phyloP scores from a whole-genome alignment of 2,113 vertebrate genomes.

The Hippocampus comes region DNA sequence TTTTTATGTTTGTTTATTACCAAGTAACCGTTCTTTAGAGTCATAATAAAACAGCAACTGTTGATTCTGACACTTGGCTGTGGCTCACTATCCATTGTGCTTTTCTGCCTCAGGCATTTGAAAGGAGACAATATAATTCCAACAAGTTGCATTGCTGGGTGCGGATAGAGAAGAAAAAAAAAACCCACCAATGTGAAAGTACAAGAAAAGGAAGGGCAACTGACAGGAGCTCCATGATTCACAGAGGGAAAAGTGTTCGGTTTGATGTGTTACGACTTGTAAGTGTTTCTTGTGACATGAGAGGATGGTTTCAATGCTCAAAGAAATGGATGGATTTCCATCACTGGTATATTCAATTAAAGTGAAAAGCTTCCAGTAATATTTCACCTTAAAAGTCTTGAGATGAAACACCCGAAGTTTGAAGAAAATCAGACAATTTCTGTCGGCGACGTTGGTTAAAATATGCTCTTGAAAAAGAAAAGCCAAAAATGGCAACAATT shows the following conservation, averaged over 20 bases:
- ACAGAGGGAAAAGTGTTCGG: constrained; percentile 33
- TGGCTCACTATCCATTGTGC: constrained; percentile 27
- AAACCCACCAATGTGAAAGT: constrained; percentile 27
- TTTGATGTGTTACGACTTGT: constrained; percentile 64
- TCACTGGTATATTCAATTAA: constrained; percentile 15
- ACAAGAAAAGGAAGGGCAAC: constrained; percentile 49
- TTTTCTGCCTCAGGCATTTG: constrained; percentile 42
- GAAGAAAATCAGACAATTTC: too few relatives aligned
- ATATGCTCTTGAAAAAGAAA: too few relatives aligned
- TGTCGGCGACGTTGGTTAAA: too few relatives aligned
- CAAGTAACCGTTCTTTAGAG: constrained; percentile 24
- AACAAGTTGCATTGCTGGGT: constrained; percentile 42
- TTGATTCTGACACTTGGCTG: constrained; percentile 20
- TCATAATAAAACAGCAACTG: constrained; percentile 25
- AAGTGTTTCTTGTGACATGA: constrained; percentile 56
- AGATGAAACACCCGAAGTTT: too few relatives aligned
- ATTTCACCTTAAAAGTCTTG: background rate
- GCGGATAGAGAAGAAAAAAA: constrained; percentile 27
- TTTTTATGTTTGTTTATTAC: constrained; percentile 26
- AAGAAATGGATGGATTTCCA: constrained; percentile 47
- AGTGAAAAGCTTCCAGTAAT: constrained; percentile 4
- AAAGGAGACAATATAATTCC: constrained; percentile 48
- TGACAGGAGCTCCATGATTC: constrained; percentile 44
- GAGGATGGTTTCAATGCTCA: constrained; percentile 54
- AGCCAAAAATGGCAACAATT: too few relatives aligned